Evolutionary conservation across 64 coral and sea anemone species (phyloP), one percentile per base, ranked within the genome.

Genomic region (Stichodactyla helianthus): DNA sequence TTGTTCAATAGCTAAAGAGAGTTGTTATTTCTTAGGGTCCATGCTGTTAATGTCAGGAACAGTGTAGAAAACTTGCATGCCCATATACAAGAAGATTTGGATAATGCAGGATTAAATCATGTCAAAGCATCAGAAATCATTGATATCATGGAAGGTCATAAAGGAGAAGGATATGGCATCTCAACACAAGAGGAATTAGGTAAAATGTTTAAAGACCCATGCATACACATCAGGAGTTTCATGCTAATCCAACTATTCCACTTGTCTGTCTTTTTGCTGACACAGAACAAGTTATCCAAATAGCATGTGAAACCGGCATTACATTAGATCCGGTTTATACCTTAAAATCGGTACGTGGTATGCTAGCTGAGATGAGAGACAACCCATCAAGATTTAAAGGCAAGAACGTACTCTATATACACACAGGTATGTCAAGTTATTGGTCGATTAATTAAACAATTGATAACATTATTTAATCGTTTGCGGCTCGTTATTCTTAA

Each of bases 81-180:
- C 0, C 91, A 94, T 23, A 91, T 94, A 6, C 79, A 92, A 83
- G 93, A 95, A 84, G 90, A 95, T 59, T 65, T 95, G 17, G 77
- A 31, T 64, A 53, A 8, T 9, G 91, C 87, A 51, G 94, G 94
- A 6, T 77, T 95, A 19, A 88, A 71, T 65, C 53, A 91, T 20
- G 87, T 93, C 52, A 27, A 82, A 70, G 94, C 90, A 63, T 83
- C 56, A 56, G 90, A 95, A 59, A 95, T 95, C 27, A 87, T 92
- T 35, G 84, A 95, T 71, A 86, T 92, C 52, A 89, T 95, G 86
- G 90, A 95, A 83, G 94, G 91, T 22, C 60, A 92, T 90, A 89
- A 95, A 27, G 94, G 90, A 22, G 31, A 67, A 57, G 94, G 94
- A 7, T 95, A 92, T 78, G 93, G 81, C 20, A 14, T 94, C 11